Evolutionary conservation across 2,113 vertebrate genomes (phyloP).

Genomic region (Pterophyllum scalare): DNA sequence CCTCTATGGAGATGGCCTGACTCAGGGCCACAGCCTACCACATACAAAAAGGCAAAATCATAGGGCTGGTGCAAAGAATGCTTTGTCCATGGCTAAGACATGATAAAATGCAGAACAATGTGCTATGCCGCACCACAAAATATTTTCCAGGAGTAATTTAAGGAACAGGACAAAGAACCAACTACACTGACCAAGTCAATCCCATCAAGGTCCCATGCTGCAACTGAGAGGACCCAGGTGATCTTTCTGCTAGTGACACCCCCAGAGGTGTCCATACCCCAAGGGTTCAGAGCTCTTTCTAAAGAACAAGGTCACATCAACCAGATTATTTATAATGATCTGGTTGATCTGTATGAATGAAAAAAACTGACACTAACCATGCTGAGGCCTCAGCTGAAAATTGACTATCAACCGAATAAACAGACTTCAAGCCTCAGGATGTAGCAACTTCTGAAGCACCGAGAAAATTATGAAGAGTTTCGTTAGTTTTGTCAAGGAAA

Average conservation of each 20-base stretch:
- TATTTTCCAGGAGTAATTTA: neutral
- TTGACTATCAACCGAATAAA: neutral
- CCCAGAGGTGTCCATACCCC: neutral
- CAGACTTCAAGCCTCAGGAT: neutral
- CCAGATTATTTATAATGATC: no score
- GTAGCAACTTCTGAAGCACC: neutral
- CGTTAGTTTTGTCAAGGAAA: neutral
- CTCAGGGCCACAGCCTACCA: neutral
- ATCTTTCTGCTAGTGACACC: neutral
- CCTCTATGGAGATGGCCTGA: neutral
- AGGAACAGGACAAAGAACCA: neutral
- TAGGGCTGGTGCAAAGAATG: neutral
- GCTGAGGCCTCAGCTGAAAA: neutral
- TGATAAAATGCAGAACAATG: neutral
- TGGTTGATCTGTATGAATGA: neutral
- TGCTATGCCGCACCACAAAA: neutral
- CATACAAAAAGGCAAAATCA: neutral
- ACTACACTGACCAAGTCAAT: neutral
- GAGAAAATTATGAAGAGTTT: neutral
- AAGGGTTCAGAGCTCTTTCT: neutral
- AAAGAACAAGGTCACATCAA: neutral
- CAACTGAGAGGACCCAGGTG: neutral
- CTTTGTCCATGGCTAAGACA: neutral
- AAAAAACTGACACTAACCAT: neutral
- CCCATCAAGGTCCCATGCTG: neutral